phyloP scores from a whole-genome alignment of 2,888 invertebrate genomes.

The Atrina japonica region DNA sequence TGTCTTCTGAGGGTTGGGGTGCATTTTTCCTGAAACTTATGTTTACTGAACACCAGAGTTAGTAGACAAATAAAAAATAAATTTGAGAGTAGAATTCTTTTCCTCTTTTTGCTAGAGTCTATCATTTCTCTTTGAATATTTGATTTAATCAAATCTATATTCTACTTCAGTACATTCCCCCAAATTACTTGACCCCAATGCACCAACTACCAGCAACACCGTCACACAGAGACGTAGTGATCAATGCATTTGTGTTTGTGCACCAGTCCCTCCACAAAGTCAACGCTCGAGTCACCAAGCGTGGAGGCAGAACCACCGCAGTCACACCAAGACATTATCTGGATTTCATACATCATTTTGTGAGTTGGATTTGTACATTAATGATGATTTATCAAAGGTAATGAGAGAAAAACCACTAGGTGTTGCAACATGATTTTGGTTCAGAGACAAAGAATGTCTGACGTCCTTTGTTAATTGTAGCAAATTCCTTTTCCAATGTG shows the following conservation, averaged over 20 bases:
- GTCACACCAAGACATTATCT: conserved; percentile 99
- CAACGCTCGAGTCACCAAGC: conserved; percentile 92
- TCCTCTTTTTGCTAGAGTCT: too few relatives aligned
- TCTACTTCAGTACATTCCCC: conserved; percentile 87
- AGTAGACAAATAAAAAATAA: too few relatives aligned
- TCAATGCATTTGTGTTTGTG: conserved; percentile 98
- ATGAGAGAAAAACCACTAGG: too few relatives aligned
- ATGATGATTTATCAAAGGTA: too few relatives aligned
- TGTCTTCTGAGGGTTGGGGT: too few relatives aligned
- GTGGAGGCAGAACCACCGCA: conserved; percentile 97
- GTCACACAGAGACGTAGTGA: conserved; percentile 96
- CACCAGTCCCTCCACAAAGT: conserved; percentile 98
- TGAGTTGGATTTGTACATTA: too few relatives aligned
- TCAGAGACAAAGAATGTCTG: background rate
- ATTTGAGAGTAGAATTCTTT: background rate
- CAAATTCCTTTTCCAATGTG: too few relatives aligned
- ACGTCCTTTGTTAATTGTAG: background rate
- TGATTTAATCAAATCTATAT: conserved; percentile 2
- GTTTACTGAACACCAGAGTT: too few relatives aligned
- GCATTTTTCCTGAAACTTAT: too few relatives aligned
- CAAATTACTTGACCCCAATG: conserved; percentile 94
- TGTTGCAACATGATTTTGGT: too few relatives aligned
- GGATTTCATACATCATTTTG: conserved; percentile 99
- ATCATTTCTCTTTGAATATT: background rate
- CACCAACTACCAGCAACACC: conserved; percentile 86